These are phyloP conservation scores for Diplazon laetatorius DNA, from an alignment of 2,888 invertebrate genomes.

Conservation along the genomic window DNA sequence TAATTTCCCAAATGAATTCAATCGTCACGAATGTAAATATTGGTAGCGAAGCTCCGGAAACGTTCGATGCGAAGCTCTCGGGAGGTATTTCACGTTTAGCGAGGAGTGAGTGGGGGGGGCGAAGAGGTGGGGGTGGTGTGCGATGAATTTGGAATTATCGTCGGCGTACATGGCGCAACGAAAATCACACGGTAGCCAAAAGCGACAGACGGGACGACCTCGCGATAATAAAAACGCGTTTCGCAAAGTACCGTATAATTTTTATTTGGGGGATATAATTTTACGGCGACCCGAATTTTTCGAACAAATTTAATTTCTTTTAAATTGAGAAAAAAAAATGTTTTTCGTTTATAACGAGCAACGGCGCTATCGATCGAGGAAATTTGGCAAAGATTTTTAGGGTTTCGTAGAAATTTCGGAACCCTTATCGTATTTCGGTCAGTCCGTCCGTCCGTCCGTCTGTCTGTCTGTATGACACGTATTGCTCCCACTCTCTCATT, in stretches of 20 bases:
- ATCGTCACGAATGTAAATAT: conserved; percentile 20
- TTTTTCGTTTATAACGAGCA: too few species aligned
- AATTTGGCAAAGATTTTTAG: too few species aligned
- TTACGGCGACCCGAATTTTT: conserved; percentile 12
- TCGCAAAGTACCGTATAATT: conserved; percentile 39
- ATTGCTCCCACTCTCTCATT: too few species aligned
- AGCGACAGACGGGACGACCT: neutral
- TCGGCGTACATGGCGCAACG: neutral
- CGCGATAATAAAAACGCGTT: conserved; percentile 42
- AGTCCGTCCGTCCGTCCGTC: too few species aligned
- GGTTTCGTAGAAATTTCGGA: too few species aligned
- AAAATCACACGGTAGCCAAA: neutral
- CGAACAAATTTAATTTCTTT: too few species aligned
- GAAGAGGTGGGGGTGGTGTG: neutral
- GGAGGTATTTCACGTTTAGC: conserved; percentile 8
- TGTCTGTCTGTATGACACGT: too few species aligned
- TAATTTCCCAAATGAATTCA: conserved; percentile 22
- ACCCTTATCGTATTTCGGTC: too few species aligned
- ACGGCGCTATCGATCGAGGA: too few species aligned
- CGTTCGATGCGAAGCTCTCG: conserved; percentile 26
- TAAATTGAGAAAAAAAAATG: too few species aligned
- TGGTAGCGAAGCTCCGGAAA: neutral
- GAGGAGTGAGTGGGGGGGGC: neutral
- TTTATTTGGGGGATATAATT: conserved; percentile 41
- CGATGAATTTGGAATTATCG: conserved; percentile 35